phyloP scores from a whole-genome alignment of 2,113 vertebrate genomes.

The Danio rerio region GRCz12tu NC_133176.1:53736001-53736500 shows the following conservation, averaged over 20 bases:
- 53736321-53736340: background rate
- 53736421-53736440: background rate
- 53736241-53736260: constrained; percentile 34
- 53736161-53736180: background rate
- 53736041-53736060: too few species aligned
- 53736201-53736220: too few species aligned
- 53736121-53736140: too few species aligned
- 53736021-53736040: too few species aligned
- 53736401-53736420: background rate
- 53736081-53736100: too few species aligned
- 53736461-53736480: too few species aligned
- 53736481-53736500: too few species aligned
- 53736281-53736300: background rate
- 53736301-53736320: constrained; percentile 14
- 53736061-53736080: too few species aligned
- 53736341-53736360: constrained; percentile 40
- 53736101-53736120: too few species aligned
- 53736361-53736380: background rate
- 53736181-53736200: background rate
- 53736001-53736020: too few species aligned
- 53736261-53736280: constrained; percentile 24
- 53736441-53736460: background rate
- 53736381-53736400: background rate
- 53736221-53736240: background rate
- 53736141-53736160: background rate